Percentiles rank a stretch among this genome's conserved stretches.
Conservation (phyloP, 2,888 invertebrate species). For the Sepioteuthis lessoniana region DNA sequence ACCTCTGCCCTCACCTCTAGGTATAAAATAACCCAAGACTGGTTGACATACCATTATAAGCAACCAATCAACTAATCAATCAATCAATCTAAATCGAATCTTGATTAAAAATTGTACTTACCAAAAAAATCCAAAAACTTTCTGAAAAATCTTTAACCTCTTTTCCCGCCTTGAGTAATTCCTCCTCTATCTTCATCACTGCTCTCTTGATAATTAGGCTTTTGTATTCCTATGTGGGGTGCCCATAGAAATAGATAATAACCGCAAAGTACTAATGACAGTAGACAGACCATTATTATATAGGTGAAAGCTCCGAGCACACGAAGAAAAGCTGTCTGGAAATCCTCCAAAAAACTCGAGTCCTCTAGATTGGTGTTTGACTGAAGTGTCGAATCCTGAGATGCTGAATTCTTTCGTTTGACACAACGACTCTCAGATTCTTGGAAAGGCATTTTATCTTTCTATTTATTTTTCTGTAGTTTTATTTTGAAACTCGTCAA, state of each 20-base stretch:
- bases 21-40: too few species aligned
- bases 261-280: background rate
- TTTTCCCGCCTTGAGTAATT: background rate
- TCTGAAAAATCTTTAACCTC: background rate
- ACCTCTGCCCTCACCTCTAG: too few species aligned
- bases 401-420: background rate
- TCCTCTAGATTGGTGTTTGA: background rate
- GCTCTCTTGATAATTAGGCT: background rate
- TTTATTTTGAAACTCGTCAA: too few species aligned
- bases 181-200: background rate
- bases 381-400: background rate
- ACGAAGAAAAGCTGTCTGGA: background rate
- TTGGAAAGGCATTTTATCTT: background rate
- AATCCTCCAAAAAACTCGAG: background rate
- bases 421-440: background rate
- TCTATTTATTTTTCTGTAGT: too few species aligned
- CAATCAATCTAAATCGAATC: too few species aligned
- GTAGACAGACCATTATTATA: background rate
- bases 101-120: background rate
- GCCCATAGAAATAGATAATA: background rate
- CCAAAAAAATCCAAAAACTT: background rate
- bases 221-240: background rate
- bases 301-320: background rate
- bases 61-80: too few species aligned
- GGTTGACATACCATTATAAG: too few species aligned